Base-by-base conservation (phyloP, 2,888 invertebrate species). In the Eudasyphora cyanicolor region DNA sequence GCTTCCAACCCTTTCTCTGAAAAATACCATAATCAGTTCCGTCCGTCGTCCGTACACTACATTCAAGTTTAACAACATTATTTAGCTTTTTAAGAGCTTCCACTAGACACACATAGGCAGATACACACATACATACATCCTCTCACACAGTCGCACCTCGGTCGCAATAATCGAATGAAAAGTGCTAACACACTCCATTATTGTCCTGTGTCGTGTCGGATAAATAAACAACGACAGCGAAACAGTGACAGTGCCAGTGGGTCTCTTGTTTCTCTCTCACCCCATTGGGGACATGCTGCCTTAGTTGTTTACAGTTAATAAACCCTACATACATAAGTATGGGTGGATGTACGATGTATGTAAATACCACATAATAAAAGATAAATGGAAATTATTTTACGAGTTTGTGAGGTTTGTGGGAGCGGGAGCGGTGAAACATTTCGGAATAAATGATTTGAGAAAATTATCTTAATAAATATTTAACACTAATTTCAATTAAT, bases 401-500 rank as follows among this genome's bases (percentile, higher is more conserved):
- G 24, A 57, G 1, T 57, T 14, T 10, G 14, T n/a, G 5, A 32
- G n/a, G 49, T 49, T 17, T 17, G 49, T 19, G 49, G 19, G 49
- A 19, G 12, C 17, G 32, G 32, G 49, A 1, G 49, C 4, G 49
- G 49, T n/a, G 49, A n/a, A n/a, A n/a, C 12, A 42, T 12, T 38
- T 8, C 6, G 21, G 21, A 38, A 67, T 24, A 42, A 42, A 19
- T 2, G 35, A 64, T 21, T 64, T 38, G 38, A 19, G 10, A 67
- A 12, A 67, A 38, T 67, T 67, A 21, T 24, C 42, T 42, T 38
- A 42, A 67, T 42, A 67, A 60, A 60, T 27, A 67, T 67, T 67
- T 42, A 14, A 42, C 38, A 67, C 12, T 24, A 42, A 67, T 38
- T 38, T 67, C 42, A 67, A 67, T 67, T 67, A 67, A 67, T 67